Percentiles rank a stretch among this genome's conserved stretches.
phyloP scores from a whole-genome alignment of 1,140 invertebrate genomes.

The Tetramorium parvispinum region DNA sequence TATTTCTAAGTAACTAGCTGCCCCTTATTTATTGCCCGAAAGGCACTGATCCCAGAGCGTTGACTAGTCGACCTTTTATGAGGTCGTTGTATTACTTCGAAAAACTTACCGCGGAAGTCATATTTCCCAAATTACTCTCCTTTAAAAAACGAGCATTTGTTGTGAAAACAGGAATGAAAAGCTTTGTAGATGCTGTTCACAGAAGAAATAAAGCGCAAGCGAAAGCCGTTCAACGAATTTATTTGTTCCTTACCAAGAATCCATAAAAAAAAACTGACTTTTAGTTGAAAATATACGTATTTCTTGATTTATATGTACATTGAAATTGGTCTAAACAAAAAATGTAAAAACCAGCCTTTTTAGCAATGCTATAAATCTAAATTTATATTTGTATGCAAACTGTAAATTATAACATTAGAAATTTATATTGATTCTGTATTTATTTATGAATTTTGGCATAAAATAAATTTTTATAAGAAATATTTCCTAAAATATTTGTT shows the following conservation, averaged over 20 bases:
- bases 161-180: slow-evolving; percentile 38
- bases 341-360: background rate
- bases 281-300: background rate
- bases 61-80: slow-evolving; percentile 22
- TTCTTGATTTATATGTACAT: background rate
- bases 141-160: slow-evolving; percentile 33
- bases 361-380: background rate
- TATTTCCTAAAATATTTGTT: background rate
- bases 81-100: slow-evolving; percentile 49
- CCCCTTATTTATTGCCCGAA: slow-evolving; percentile 66
- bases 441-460: background rate
- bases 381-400: background rate
- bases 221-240: slow-evolving; percentile 51
- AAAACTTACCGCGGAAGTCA: slow-evolving; percentile 50
- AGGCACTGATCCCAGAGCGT: slow-evolving; percentile 29
- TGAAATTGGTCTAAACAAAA: background rate
- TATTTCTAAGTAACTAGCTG: slow-evolving; percentile 60
- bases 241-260: slow-evolving; percentile 3
- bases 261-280: slow-evolving; percentile 1
- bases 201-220: slow-evolving; percentile 32
- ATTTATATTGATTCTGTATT: background rate
- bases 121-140: slow-evolving; percentile 65
- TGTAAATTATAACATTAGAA: background rate
- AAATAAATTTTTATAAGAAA: background rate
- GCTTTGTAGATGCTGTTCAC: slow-evolving; percentile 20